Conservation (phyloP, 1,140 invertebrate genomes). For the Araneus ventricosus region DNA sequence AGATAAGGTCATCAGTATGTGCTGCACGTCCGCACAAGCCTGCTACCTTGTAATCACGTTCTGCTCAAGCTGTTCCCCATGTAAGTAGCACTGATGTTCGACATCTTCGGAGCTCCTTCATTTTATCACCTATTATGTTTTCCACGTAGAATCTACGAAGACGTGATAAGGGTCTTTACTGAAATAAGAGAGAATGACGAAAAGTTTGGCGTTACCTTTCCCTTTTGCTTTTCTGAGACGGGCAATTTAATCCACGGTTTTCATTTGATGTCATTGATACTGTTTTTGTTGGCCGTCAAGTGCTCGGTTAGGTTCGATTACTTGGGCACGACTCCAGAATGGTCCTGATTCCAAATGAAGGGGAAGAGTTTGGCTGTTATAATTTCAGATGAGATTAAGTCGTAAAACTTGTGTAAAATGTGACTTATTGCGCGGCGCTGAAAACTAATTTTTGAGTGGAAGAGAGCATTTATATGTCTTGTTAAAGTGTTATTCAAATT, state of each 20-base stretch:
- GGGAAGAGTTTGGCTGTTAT: no score
- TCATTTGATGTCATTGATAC: constrained; percentile 43
- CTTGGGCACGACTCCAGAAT: not conserved
- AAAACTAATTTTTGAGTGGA: no score
- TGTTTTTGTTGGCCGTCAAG: not conserved
- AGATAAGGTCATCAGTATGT: constrained; percentile 26
- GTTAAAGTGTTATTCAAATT: no score
- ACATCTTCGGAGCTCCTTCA: constrained; percentile 56
- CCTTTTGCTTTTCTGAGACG: not conserved
- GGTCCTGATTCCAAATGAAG: not conserved
- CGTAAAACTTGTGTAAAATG: no score
- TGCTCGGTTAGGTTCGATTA: not conserved
- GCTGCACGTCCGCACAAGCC: constrained; percentile 37
- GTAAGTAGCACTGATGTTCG: constrained; percentile 57
- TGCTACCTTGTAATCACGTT: constrained; percentile 63
- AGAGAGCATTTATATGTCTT: no score
- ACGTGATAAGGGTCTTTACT: constrained; percentile 59
- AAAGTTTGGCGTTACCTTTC: not conserved
- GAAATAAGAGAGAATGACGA: constrained; percentile 55
- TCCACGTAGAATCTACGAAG: constrained; percentile 51
- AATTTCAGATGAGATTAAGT: no score
- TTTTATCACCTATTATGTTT: constrained; percentile 70
- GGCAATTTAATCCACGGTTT: constrained; percentile 61
- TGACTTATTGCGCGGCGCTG: no score
- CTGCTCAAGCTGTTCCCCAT: constrained; percentile 39